Evolutionary conservation across 1,140 invertebrate species (phyloP), one percentile per base, ranked within the genome.

Genomic region (Adelges cooleyi): DNA sequence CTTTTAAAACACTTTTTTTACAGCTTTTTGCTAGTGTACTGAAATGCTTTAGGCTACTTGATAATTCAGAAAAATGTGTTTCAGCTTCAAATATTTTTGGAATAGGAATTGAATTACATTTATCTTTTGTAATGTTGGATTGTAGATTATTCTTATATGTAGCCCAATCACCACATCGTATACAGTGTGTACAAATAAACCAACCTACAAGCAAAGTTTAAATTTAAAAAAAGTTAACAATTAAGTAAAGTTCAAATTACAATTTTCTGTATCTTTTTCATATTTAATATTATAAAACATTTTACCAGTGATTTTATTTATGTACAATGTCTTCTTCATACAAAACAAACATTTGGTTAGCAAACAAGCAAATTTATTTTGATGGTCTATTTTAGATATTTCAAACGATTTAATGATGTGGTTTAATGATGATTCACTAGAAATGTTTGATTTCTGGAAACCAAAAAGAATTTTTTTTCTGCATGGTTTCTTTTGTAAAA

Each of bases 1-100:
- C 13, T 62, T 62, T 62, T 62, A 62, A 62, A 20, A 62, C 46
- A 62, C 42, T 62, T 29, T 18, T 62, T 62, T 62, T 62, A 62
- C 10, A 13, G 1, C 3, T 20, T 20, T 2, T 29, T 33, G 25
- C 18, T 62, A 62, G 44, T 20, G 18, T 29, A 27, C 44, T 62
- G 20, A 62, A 62, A 33, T 29, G 27, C 11, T 29, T 48, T 48
- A 62, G 46, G 29, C 9, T 33, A 62, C 46, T 17, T 44, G 13
- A 0, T n/a, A 48, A 46, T 3, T 20, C 13, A 3, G 27, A 27
- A 29, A 62, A 62, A 62, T 48, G 20, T 33, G 44, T 27, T 17
- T 25, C 42, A 20, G 40, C 42, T 62, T 62, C 56, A 62, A 62
- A 62, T 48, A n/a, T 48, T 15, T 62, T 62, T 10, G 56, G 56